Evolutionary conservation across 2,797 vertebrate species (phyloP), one percentile per base, ranked within the genome.

Genomic region (Parauchenoglanis punctatus): DNA sequence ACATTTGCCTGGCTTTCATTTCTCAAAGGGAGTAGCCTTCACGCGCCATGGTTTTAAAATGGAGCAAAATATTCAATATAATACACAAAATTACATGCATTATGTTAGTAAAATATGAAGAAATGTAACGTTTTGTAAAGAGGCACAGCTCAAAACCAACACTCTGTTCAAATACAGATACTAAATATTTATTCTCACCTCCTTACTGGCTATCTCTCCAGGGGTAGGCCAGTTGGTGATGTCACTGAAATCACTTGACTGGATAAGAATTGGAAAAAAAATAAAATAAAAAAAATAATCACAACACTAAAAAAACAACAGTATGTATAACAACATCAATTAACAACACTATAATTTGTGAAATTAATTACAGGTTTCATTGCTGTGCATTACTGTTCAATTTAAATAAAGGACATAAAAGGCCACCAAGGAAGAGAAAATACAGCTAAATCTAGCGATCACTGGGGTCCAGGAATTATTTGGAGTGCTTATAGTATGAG

Each of bases 161-260:
- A 70, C 5, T 40, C 35, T 44, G 40, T 44, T 73, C 40, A 25
- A 49, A 17, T n/a, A 78, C 8, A 76, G 6, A 72, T 23, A 44
- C 0, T 15, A 65, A 7, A 90, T 85, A 84, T 92, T 75, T 83
- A 40, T 88, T 89, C 95, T 91, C 93, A 99, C 98, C 95, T 97
- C 97, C 93, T 96, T 96, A 91, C 92, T 97, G 87, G 97, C 96
- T 88, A 97, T 96, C 94, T 99, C 98, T 3, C 98, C 96, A 31
- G 98, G 98, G 63, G 98, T 99, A 35, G 98, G 98, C 98, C 98
- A 99, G 92, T 97, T 97, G 85, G 97, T 95, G 88, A 98, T 97
- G 91, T 99, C 98, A 58, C 95, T 97, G 93, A 99, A 97, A 92
- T 99, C 97, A 89, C 96, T 93, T 0, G 96, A 96, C 98, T 99